Conservation (phyloP, 2,888 invertebrate genomes). For the Poecilus cupreus region DNA sequence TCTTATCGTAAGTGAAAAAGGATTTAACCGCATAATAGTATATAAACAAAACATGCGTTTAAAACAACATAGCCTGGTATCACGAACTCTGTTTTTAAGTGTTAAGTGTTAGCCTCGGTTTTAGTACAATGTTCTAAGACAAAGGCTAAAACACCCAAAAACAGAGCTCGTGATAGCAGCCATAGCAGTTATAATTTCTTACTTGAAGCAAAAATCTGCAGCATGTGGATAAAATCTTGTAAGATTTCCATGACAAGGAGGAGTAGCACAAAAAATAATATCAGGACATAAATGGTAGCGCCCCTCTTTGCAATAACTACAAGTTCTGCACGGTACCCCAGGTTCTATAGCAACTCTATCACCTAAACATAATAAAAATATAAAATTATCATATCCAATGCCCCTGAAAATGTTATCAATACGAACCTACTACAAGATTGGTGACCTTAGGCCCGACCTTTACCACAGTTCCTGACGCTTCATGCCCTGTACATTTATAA, state of each 20-base stretch:
- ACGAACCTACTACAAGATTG: slow-evolving; percentile 77
- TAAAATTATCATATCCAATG: slow-evolving; percentile 34
- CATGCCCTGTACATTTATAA: slow-evolving; percentile 83
- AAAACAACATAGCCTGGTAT: no score
- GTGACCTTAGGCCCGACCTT: slow-evolving; percentile 84
- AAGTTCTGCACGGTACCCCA: slow-evolving; percentile 90
- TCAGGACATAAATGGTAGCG: slow-evolving; percentile 93
- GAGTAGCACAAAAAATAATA: slow-evolving; percentile 95
- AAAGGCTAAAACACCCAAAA: no score
- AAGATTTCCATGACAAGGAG: slow-evolving; percentile 93
- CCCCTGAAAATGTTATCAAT: background rate
- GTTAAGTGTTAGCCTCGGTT: no score
- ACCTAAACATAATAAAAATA: slow-evolving; percentile 74
- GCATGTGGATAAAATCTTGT: slow-evolving; percentile 91
- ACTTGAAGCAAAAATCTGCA: slow-evolving; percentile 92
- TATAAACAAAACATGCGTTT: no score
- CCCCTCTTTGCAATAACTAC: slow-evolving; percentile 90
- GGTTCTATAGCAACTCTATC: slow-evolving; percentile 97
- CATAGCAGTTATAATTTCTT: no score
- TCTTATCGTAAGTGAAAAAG: background rate
- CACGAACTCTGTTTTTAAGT: no score
- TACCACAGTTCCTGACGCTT: slow-evolving; percentile 87
- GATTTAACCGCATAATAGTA: no score
- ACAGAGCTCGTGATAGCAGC: no score
- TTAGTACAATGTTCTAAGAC: no score